Conservation (phyloP, 2,797 vertebrate species). For the Aerospiza tachiro region DNA sequence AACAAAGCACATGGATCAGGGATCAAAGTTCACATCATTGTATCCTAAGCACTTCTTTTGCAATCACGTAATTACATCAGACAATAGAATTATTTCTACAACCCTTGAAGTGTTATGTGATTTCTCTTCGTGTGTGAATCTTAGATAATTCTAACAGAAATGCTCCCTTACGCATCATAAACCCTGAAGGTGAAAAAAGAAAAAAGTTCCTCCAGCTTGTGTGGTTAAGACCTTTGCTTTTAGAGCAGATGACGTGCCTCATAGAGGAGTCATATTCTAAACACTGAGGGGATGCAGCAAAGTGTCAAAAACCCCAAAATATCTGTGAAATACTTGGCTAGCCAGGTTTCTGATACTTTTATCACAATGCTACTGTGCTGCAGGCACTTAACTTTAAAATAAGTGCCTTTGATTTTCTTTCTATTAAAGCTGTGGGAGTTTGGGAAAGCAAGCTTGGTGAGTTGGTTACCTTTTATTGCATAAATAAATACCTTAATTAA, state of each 20-base stretch:
- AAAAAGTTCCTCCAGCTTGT: not conserved
- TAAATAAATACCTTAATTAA: conserved; percentile 35
- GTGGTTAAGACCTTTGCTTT: not conserved
- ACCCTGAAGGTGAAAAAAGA: not conserved
- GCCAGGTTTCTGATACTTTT: not conserved
- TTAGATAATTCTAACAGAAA: not conserved
- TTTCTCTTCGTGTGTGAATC: not conserved
- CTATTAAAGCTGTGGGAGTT: not conserved
- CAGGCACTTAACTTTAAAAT: not conserved
- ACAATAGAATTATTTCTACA: not conserved
- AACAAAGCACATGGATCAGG: not conserved
- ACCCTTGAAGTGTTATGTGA: not conserved
- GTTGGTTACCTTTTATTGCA: not conserved
- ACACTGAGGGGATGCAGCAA: not conserved
- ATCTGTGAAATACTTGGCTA: not conserved
- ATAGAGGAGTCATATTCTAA: not conserved
- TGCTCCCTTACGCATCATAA: rapidly evolving
- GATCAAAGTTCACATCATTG: not conserved
- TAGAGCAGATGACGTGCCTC: not conserved
- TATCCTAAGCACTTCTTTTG: not conserved
- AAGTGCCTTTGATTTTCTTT: not conserved
- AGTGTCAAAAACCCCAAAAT: not conserved
- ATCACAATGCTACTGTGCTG: not conserved
- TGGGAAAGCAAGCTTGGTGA: not conserved
- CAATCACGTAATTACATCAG: not conserved